Conservation (phyloP, 2,797 vertebrate genomes). For the Chloroceryle inda region DNA sequence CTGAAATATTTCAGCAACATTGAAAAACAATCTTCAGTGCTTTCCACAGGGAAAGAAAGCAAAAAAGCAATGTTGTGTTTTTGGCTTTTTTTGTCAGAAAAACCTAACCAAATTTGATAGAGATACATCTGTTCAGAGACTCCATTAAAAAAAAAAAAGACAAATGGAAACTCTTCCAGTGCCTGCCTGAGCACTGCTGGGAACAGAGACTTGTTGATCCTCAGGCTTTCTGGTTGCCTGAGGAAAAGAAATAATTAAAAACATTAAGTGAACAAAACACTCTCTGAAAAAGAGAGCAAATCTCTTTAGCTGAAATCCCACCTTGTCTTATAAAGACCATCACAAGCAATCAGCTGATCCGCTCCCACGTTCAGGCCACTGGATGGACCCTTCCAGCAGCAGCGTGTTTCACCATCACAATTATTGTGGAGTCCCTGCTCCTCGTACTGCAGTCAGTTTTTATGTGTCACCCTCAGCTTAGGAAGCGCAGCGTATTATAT, state of each 20-base stretch:
- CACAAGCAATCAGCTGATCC: neutral
- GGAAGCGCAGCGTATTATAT: neutral
- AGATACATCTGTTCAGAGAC: conserved; percentile 42
- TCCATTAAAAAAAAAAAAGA: neutral
- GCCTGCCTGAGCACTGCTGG: conserved; percentile 47
- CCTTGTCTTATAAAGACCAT: conserved; percentile 18
- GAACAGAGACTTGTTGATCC: conserved; percentile 73
- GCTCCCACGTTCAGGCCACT: neutral
- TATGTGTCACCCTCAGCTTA: neutral
- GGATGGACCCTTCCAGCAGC: neutral
- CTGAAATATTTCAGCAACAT: neutral
- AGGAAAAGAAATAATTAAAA: conserved; percentile 76
- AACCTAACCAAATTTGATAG: conserved; percentile 48
- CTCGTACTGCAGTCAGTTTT: neutral
- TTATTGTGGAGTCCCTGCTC: neutral
- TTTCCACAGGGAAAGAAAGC: conserved; percentile 19
- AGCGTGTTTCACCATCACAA: accelerated
- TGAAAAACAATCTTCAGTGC: conserved; percentile 25
- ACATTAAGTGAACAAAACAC: conserved; percentile 61
- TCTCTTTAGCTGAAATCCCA: neutral
- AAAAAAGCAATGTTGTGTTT: neutral
- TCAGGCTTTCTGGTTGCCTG: conserved; percentile 46
- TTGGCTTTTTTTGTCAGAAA: neutral
- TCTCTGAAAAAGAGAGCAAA: neutral
- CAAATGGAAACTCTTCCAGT: conserved; percentile 44